Percentiles rank a stretch among this genome's conserved stretches.
These are phyloP conservation scores for Scaptomyza flava DNA, from an alignment of 2,888 invertebrate species.

Conservation along the genomic window DNA sequence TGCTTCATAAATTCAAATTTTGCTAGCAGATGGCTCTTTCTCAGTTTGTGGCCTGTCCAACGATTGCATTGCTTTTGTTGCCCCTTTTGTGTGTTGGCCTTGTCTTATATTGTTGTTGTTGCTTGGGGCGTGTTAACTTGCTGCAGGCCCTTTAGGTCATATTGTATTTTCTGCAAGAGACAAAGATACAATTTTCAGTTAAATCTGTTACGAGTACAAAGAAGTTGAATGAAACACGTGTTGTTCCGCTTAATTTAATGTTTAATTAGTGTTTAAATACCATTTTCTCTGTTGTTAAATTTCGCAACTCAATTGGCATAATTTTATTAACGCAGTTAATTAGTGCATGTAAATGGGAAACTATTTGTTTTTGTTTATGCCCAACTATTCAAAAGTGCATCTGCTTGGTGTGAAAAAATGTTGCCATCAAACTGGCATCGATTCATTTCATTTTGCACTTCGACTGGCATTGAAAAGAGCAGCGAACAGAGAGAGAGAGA, in stretches of 20 bases:
- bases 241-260: background rate
- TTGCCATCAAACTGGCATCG: slow-evolving; percentile 34
- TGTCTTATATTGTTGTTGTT: slow-evolving; percentile 7
- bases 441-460: slow-evolving; percentile 52
- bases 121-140: slow-evolving; percentile 4
- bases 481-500: background rate
- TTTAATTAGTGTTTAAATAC: background rate
- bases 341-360: slow-evolving; percentile 38
- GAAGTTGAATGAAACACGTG: background rate
- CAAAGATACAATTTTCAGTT: slow-evolving; percentile 4
- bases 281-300: slow-evolving; percentile 19
- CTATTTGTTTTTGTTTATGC: slow-evolving; percentile 4
- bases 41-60: slow-evolving; percentile 16
- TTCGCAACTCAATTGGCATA: slow-evolving; percentile 33
- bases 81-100: slow-evolving; percentile 19
- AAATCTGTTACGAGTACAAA: slow-evolving; percentile 2
- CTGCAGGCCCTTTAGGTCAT: slow-evolving; percentile 36
- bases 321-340: slow-evolving; percentile 46
- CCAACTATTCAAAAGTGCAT: slow-evolving; percentile 4
- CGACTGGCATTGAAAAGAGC: slow-evolving; percentile 39
- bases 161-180: slow-evolving; percentile 20
- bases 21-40: slow-evolving; percentile 38
- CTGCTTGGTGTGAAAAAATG: slow-evolving; percentile 42
- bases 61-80: slow-evolving; percentile 30
- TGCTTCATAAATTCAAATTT: slow-evolving; percentile 53